Conservation (phyloP, 2,113 vertebrate species). For the Oreochromis tanganicae region DNA sequence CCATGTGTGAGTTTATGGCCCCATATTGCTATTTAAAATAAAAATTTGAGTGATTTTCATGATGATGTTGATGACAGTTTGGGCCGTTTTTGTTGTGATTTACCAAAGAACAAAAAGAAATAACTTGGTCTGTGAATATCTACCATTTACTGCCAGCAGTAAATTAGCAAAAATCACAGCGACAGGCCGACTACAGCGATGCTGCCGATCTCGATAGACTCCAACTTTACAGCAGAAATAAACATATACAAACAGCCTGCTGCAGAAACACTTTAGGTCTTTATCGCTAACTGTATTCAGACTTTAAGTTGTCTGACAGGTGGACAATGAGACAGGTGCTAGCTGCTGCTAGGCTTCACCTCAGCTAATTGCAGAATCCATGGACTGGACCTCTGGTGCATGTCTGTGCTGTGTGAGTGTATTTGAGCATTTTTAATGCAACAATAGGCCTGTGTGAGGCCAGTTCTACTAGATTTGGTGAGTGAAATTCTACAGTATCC, state of each 20-base stretch:
- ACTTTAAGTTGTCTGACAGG: not conserved
- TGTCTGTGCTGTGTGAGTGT: not conserved
- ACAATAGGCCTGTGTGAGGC: not conserved
- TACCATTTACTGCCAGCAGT: not conserved
- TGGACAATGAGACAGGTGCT: not conserved
- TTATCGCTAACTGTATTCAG: fast-evolving
- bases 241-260: not conserved
- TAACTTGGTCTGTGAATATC: not conserved
- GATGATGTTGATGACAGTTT: not conserved
- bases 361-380: not conserved
- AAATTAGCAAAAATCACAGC: not conserved
- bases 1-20: not conserved
- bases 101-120: not conserved
- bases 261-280: not conserved
- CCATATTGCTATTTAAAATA: fast-evolving
- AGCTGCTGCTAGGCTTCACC: not conserved
- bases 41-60: not conserved
- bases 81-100: not conserved
- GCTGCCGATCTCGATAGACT: not conserved
- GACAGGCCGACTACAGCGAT: fast-evolving
- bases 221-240: not conserved
- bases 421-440: not conserved
- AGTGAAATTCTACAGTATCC: not conserved
- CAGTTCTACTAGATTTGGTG: not conserved
- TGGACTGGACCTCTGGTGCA: not conserved